Evolutionary conservation across 2,797 vertebrate genomes (phyloP), one percentile per base, ranked within the genome.

Genomic region (Betta splendens): DNA sequence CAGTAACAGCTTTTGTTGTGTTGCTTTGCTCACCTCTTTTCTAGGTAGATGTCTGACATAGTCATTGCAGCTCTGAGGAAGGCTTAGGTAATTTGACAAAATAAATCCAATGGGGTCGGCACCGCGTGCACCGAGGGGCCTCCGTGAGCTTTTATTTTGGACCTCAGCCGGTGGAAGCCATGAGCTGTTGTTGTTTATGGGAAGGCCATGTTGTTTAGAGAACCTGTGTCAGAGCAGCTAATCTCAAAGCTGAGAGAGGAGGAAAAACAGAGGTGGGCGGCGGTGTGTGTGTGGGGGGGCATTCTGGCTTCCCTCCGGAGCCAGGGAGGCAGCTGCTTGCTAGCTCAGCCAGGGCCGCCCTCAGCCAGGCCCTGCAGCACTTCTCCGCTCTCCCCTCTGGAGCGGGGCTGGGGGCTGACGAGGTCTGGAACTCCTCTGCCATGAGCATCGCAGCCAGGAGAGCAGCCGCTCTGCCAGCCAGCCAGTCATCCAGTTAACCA

Each of bases 301-400:
- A 45, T 71, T 78, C 63, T 75, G 72, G 72, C 73, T 77, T 78
- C 71, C 59, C 77, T 67, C 64, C 56, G 78, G 79, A 87, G 81
- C 85, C 81, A 89, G 80, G 66, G 82, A 85, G 80, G 80, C 87
- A 86, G 85, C 86, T 87, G 85, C 81, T 79, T 75, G 77, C 73
- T 85, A 55, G 16, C 82, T 75, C 66, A 79, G 81, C 75, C 85
- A 86, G 81, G 61, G 63, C 72, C 83, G 80, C 75, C 69, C 80
- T 80, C 64, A 79, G 87, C 88, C 89, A 84, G 86, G 79, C 87
- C 86, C 86, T 17, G 81, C 83, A 87, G 90, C 89, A 58, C 73
- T 89, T 57, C 83, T 77, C 75, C 55, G 64, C 77, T 82, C 76
- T 82, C 76, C 80, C 56, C 79, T 80, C 80, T 73, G 71, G 70